phyloP scores from a whole-genome alignment of 2,797 vertebrate genomes.

The Denticeps clupeoides region DNA sequence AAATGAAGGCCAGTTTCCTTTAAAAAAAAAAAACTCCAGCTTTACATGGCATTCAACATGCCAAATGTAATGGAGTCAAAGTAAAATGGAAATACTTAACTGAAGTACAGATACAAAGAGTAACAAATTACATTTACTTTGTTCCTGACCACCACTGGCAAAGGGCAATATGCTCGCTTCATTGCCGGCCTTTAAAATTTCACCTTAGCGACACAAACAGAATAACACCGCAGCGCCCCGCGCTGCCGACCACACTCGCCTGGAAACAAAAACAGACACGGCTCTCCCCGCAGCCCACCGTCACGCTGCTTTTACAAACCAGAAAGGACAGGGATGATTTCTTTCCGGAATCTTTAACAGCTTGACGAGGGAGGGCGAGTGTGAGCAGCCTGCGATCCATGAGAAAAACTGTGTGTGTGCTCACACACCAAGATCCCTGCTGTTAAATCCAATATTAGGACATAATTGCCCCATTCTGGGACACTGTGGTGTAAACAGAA shows the following conservation, averaged over 20 bases:
- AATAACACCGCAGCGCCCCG: neutral
- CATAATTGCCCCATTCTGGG: neutral
- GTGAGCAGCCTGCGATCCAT: too few species aligned
- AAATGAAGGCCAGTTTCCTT: too few species aligned
- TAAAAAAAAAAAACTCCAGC: too few species aligned
- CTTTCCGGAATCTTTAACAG: too few species aligned
- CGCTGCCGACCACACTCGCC: neutral
- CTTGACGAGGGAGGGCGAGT: neutral
- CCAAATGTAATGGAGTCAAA: too few species aligned
- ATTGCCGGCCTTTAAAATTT: neutral
- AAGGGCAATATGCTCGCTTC: neutral
- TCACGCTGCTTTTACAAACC: too few species aligned
- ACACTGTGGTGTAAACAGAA: neutral
- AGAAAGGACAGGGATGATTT: too few species aligned
- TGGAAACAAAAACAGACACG: neutral
- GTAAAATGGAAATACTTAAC: too few species aligned
- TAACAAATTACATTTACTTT: neutral
- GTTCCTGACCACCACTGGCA: too few species aligned
- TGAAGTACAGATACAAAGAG: neutral
- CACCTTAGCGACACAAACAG: neutral
- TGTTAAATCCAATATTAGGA: conserved; percentile 9
- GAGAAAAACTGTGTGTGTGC: neutral
- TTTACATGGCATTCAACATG: too few species aligned
- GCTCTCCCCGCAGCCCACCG: too few species aligned
- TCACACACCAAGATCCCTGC: conserved; percentile 5